phyloP scores from a whole-genome alignment of 2,113 vertebrate genomes.

The Zootoca vivipara region DNA sequence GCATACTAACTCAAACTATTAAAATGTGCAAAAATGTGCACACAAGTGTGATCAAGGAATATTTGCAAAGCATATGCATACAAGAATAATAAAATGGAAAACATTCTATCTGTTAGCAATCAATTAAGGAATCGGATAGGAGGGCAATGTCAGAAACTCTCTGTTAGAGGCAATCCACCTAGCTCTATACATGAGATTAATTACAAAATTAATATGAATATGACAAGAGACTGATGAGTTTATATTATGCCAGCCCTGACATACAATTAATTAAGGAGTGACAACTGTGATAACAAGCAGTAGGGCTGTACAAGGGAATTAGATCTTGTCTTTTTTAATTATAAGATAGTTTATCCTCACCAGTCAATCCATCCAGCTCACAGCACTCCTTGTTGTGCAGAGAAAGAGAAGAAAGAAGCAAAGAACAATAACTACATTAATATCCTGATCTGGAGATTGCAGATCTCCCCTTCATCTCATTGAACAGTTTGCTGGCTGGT shows the following conservation, averaged over 20 bases:
- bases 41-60: slow-evolving; percentile 6
- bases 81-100: slow-evolving; percentile 23
- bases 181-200: slow-evolving; percentile 47
- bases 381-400: not conserved
- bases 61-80: not conserved
- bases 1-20: slow-evolving; percentile 7
- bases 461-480: not conserved
- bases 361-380: slow-evolving; percentile 3
- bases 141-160: slow-evolving; percentile 27
- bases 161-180: slow-evolving; percentile 42
- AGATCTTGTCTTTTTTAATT: slow-evolving; percentile 54
- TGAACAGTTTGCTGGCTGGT: not conserved
- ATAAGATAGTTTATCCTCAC: slow-evolving; percentile 35
- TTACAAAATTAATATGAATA: slow-evolving; percentile 56
- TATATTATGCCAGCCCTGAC: slow-evolving; percentile 39
- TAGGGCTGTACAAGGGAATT: slow-evolving; percentile 39
- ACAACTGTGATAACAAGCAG: slow-evolving; percentile 51
- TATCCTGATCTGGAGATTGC: not conserved
- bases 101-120: not conserved
- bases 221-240: slow-evolving; percentile 52
- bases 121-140: slow-evolving; percentile 20
- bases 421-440: not conserved
- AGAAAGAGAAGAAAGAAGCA: not conserved
- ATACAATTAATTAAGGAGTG: slow-evolving; percentile 64
- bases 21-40: not conserved